Evolutionary conservation across 2,888 invertebrate genomes (phyloP), one percentile per base, ranked within the genome.

Genomic region (Rhyacophila evoluta): DNA sequence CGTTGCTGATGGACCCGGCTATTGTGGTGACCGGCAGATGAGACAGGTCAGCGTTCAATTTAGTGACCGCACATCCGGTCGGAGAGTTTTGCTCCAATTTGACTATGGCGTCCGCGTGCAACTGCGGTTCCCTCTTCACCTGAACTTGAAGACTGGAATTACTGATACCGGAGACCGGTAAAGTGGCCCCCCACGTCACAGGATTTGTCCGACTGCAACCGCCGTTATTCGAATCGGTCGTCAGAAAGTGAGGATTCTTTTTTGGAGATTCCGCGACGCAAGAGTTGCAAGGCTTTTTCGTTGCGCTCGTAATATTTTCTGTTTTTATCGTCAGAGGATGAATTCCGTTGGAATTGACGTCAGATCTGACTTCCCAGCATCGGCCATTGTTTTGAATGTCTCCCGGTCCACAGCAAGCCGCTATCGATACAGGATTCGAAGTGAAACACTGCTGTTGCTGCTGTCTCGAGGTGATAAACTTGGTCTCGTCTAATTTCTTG

Each of bases 161-260:
- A 55, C 8, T 55, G 1, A 55, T 55, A 25, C 39, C 28, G n/a
- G 68, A 15, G 55, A 71, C 28, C 82, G 82, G 82, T 76, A 76
- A 81, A 79, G 87, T 86, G 15, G 74, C 84, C 83, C 83, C 85
- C 93, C 93, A 93, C 78, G 93, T 92, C 79, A 93, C 91, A 2
- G 94, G 93, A 85, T 93, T 91, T 8, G 94, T 94, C 70, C 94
- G 88, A 85, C 93, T 93, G 85, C 94, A 94, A 1, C 94, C 93
- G 76, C 91, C 90, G 83, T 91, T 91, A 33, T 89, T 76, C 10
- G 69, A 71, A 37, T 83, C 81, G 67, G 81, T 79, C n/a, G n/a
- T n/a, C 55, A 78, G 69, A 33, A 75, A 81, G 19, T 79, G 78
- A 29, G 79, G 77, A 38, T 41, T 33, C 38, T 74, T 71, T 28